A percentile compares a stretch with the other conserved stretches of the same genome.
Evolutionary conservation across 1,140 invertebrate species (phyloP).

Genomic region (Hylaeus volcanicus): DNA sequence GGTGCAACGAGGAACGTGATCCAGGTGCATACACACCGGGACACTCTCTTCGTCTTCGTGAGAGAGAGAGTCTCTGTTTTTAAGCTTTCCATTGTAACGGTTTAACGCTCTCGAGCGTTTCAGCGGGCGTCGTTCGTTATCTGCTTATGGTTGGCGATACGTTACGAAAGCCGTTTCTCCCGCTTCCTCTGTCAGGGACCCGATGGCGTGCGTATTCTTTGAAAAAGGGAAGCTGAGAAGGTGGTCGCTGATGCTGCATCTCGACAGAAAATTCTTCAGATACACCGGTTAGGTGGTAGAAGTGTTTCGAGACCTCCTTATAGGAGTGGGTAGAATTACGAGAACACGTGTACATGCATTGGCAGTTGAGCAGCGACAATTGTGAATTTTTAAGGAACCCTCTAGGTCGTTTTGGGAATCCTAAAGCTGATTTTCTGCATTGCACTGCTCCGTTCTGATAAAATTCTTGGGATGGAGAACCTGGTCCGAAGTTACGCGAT

Average conservation of each 20-base stretch:
- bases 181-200: not conserved
- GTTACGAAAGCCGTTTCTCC: slow-evolving; percentile 33
- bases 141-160: slow-evolving; percentile 37
- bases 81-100: slow-evolving; percentile 45
- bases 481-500: slow-evolving; percentile 2
- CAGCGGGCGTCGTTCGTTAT: slow-evolving; percentile 38
- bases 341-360: no score
- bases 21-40: slow-evolving; percentile 51
- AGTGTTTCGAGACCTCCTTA: no score
- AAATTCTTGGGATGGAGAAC: no score
- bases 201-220: not conserved
- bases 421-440: no score
- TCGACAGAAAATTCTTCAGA: slow-evolving; percentile 30
- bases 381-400: no score
- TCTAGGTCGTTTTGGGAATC: no score
- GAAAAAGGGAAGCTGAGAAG: not conserved
- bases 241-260: not conserved
- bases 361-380: no score
- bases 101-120: slow-evolving; percentile 34
- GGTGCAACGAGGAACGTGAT: slow-evolving; percentile 46
- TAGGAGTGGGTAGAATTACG: no score
- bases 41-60: not conserved
- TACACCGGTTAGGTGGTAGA: not conserved
- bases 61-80: slow-evolving; percentile 28
- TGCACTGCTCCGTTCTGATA: no score